These are phyloP conservation scores for Hydrochoerus hydrochaeris DNA, from an alignment of 2,113 vertebrate species.

Conservation along the genomic window DNA sequence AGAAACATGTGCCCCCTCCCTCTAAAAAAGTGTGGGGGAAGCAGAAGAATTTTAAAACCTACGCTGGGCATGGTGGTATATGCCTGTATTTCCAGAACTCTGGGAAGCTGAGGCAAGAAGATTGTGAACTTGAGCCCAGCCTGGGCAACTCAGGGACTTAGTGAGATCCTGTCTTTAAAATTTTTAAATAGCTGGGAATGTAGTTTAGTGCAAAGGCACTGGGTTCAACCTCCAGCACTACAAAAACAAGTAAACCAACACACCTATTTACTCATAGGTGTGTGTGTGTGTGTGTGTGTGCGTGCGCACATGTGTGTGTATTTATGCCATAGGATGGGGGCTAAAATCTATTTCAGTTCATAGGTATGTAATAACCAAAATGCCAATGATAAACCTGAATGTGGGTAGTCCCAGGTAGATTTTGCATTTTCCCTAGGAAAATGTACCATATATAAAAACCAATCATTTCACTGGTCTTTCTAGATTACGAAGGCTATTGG, in stretches of 20 bases:
- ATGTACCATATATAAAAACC: neutral
- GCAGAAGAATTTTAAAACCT: slow-evolving; percentile 5
- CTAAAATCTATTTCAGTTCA: slow-evolving; percentile 26
- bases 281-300: neutral
- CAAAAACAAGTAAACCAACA: neutral
- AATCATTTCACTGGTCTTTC: neutral
- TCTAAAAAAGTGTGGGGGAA: neutral
- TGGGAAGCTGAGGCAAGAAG: neutral
- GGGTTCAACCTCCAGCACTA: neutral
- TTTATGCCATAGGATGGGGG: neutral
- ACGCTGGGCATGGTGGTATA: neutral
- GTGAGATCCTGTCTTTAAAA: neutral
- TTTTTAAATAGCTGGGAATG: neutral
- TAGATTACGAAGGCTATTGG: neutral
- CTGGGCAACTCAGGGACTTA: neutral
- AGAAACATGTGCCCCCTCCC: neutral
- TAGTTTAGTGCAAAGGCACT: neutral
- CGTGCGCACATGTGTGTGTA: neutral
- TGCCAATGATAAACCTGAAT: neutral
- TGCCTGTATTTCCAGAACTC: neutral
- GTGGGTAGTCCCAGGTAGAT: neutral
- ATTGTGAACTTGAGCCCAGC: neutral
- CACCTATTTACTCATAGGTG: neutral
- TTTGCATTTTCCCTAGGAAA: neutral
- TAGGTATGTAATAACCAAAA: slow-evolving; percentile 18